phyloP scores from a whole-genome alignment of 2,888 invertebrate species.

The Dermolepida albohirtum region DNA sequence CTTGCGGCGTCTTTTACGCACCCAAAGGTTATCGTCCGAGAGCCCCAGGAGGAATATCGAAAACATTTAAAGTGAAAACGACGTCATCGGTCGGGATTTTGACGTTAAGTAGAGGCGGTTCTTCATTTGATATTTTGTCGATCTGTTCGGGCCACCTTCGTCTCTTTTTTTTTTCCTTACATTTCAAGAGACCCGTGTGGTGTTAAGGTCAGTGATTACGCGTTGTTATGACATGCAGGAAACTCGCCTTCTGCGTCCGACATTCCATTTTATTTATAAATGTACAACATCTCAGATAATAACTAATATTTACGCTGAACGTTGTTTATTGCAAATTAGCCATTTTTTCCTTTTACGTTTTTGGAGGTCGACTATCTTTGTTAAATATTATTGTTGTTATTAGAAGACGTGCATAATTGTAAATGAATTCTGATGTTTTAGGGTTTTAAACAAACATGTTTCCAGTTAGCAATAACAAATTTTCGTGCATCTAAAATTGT shows the following conservation, averaged over 20 bases:
- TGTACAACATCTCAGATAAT: too few species aligned
- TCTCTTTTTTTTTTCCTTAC: slow-evolving; percentile 1
- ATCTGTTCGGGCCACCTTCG: background rate
- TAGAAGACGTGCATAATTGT: too few species aligned
- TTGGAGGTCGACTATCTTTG: too few species aligned
- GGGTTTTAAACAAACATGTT: too few species aligned
- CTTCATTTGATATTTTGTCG: background rate
- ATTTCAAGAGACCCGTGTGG: background rate
- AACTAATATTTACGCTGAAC: too few species aligned
- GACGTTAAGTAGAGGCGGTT: background rate
- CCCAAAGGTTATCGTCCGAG: slow-evolving; percentile 20
- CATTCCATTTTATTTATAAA: slow-evolving; percentile 16
- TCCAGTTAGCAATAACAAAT: too few species aligned
- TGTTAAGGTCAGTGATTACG: slow-evolving; percentile 17
- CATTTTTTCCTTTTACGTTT: too few species aligned
- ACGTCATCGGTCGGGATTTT: background rate
- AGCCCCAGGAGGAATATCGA: slow-evolving; percentile 33
- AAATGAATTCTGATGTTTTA: too few species aligned
- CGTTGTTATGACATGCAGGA: slow-evolving; percentile 1
- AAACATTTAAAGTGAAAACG: slow-evolving; percentile 13
- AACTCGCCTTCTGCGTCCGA: slow-evolving; percentile 11
- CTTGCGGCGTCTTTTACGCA: slow-evolving; percentile 38
- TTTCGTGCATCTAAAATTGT: too few species aligned
- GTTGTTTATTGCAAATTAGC: too few species aligned
- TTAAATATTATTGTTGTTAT: too few species aligned